Conservation (phyloP, 2,113 vertebrate species). For the Arenaria interpres region DNA sequence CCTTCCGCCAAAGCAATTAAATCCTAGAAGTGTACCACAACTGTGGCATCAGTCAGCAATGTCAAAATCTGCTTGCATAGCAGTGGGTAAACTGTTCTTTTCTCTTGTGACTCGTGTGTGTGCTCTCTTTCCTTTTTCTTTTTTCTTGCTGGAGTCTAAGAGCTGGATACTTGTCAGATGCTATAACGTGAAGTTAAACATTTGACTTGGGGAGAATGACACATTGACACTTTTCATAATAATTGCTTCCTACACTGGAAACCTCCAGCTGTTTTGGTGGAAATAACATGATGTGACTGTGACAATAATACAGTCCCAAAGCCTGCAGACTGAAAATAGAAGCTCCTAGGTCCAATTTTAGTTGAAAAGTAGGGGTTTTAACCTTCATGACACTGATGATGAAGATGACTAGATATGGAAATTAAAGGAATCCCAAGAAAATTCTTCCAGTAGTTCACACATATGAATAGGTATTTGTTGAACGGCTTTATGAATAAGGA, state of each 20-base stretch:
- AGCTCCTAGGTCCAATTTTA: background rate
- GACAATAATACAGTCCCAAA: slow-evolving; percentile 4
- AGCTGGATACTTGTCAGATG: slow-evolving; percentile 34
- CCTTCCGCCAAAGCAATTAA: background rate
- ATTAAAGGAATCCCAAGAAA: background rate
- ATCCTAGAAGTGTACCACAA: background rate
- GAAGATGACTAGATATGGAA: background rate
- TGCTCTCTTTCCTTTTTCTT: background rate
- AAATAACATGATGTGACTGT: slow-evolving; percentile 36
- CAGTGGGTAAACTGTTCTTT: background rate
- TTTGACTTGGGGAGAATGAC: slow-evolving; percentile 34
- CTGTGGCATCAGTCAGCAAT: background rate
- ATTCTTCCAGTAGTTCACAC: background rate
- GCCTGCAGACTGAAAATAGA: background rate
- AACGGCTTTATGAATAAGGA: background rate
- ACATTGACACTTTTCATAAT: slow-evolving; percentile 30
- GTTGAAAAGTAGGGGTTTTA: background rate
- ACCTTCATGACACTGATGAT: background rate
- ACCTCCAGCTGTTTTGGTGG: slow-evolving; percentile 43
- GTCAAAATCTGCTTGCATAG: background rate
- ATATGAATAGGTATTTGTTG: background rate
- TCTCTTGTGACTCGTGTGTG: background rate
- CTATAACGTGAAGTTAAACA: background rate
- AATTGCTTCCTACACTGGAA: slow-evolving; percentile 58
- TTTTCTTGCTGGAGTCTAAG: background rate